Base-by-base conservation (phyloP, 2,113 vertebrate species). In the Pungitius pungitius region DNA sequence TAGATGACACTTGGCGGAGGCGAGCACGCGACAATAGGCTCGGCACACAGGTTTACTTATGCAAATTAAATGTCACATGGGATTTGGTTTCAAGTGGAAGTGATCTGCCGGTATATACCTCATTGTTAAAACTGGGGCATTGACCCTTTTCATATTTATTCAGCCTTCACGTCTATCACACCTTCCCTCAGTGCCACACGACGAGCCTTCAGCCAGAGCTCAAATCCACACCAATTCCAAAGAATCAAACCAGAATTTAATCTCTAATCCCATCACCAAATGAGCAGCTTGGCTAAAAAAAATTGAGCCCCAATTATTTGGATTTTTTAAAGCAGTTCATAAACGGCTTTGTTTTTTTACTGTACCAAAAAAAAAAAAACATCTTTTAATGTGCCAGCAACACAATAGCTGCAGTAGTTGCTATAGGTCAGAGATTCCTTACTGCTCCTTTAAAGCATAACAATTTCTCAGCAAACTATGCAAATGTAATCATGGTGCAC, bases 121-220 rank as follows among this genome's bases (percentile, higher is more conserved):
- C 51, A 26, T 26, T 47, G 35, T 30, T 45, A 22, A 47, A 75
- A 22, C 45, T 2, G 12, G 56, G 4, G 7, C 40, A 1, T 8
- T 51, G 51, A 82, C 54, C 59, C 56, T 58, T 52, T 64, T 69
- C 55, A 43, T 8, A 37, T 64, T 62, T 66, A 33, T 75, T 58
- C 67, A 39, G 27, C 24, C 33, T 3, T n/a, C 56, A 54, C 15
- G 61, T 75, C 68, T 68, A 43, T 47, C 37, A 13, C 33, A 66
- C 13, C 33, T 49, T 59, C 37, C 22, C 33, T 57, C 15, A 0
- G 8, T n/a, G 27, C 14, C 24, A 22, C 55, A 33, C 20, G 14
- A 73, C 30, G 45, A 60, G 40, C 71, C 30, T 47, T 56, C 42
- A 47, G 42, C n/a, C 18, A 13, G 18, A 63, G 55, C 54, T 56